Conservation (phyloP, 2,113 vertebrate genomes). For the Aviceda subcristata region DNA sequence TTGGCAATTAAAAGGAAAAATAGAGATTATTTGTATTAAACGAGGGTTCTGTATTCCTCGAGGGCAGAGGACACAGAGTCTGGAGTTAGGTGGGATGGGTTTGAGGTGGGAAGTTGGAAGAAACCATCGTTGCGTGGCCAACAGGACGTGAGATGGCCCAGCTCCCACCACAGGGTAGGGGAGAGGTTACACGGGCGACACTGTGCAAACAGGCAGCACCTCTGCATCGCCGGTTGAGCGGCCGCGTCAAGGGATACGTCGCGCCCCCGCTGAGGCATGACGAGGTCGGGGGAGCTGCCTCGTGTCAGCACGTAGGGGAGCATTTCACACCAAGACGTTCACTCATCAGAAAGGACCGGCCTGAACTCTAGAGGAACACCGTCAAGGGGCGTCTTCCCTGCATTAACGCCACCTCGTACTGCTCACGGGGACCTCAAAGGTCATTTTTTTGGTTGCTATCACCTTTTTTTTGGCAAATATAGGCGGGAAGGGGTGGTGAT, state of each 20-base stretch:
- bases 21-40: neutral
- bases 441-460: neutral
- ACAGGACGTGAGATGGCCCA: neutral
- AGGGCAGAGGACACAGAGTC: neutral
- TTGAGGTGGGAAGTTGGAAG: neutral
- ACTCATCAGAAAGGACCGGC: neutral
- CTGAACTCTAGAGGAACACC: neutral
- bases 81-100: neutral
- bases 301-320: neutral
- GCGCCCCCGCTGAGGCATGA: accelerated
- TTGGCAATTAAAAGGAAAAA: neutral
- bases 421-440: neutral
- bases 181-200: neutral
- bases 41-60: neutral
- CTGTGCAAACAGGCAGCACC: neutral
- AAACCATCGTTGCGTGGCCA: accelerated
- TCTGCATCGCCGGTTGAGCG: accelerated
- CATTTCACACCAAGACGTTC: neutral
- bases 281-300: neutral
- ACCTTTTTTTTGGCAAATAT: neutral
- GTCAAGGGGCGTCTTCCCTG: neutral
- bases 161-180: neutral
- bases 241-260: neutral
- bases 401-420: neutral
- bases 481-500: too few species aligned